Percentiles rank a stretch among this genome's conserved stretches.
Conservation (phyloP, 2,113 vertebrate species). For the Prunella fulvescens region DNA sequence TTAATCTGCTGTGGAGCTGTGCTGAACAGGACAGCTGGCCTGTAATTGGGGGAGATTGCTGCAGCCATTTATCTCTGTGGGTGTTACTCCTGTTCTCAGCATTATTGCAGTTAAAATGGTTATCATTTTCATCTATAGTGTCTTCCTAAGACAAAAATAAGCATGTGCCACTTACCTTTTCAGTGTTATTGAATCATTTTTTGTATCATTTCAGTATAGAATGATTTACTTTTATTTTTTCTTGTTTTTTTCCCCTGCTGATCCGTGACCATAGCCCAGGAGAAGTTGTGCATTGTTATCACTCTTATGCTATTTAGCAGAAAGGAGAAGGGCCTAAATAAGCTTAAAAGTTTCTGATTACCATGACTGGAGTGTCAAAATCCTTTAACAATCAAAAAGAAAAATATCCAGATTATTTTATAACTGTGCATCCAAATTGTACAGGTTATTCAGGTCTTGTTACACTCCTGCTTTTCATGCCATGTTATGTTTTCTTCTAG, state of each 20-base stretch:
- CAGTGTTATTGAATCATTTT: not conserved
- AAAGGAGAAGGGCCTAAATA: not conserved
- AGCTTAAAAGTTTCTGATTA: not conserved
- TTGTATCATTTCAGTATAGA: not conserved
- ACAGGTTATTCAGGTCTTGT: not conserved
- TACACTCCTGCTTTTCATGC: not conserved
- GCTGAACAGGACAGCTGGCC: not conserved
- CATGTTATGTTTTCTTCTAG: fast-evolving
- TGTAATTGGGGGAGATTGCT: not conserved
- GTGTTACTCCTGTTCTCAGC: not conserved
- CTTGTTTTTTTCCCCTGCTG: not conserved
- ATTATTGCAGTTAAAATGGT: not conserved
- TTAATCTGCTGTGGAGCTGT: not conserved
- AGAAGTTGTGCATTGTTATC: not conserved
- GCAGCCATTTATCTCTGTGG: not conserved
- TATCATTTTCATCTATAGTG: not conserved
- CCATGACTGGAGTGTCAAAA: not conserved
- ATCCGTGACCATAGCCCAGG: not conserved
- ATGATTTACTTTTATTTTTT: too few species aligned
- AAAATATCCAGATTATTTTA: not conserved
- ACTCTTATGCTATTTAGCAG: not conserved
- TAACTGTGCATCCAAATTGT: not conserved
- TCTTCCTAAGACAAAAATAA: conserved; percentile 2
- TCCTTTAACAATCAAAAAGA: not conserved
- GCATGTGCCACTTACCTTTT: not conserved